Percentiles rank a stretch among this genome's conserved stretches.
phyloP scores from a whole-genome alignment of 1,140 invertebrate species.

The Epicauta chinensis region DNA sequence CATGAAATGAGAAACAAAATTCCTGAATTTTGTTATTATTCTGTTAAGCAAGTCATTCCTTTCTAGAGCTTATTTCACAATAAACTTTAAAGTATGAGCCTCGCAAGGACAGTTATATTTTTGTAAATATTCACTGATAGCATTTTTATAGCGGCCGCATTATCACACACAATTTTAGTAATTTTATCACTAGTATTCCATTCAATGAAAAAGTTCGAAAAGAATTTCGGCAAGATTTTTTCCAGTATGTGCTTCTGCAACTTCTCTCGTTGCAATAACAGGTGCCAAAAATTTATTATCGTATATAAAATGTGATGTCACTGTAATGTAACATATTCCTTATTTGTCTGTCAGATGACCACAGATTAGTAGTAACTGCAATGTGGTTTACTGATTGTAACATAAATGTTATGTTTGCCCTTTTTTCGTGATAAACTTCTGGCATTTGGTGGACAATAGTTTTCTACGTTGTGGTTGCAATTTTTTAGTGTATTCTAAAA shows the following conservation, averaged over 20 bases:
- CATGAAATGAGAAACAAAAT: background rate
- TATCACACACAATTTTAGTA: conserved; percentile 12
- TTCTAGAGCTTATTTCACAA: background rate
- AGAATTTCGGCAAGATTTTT: conserved; percentile 1
- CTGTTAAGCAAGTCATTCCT: background rate
- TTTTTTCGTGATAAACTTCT: background rate
- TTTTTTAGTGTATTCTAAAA: conserved; percentile 9
- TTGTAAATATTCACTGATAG: background rate
- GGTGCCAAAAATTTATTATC: background rate
- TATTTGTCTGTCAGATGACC: conserved; percentile 17
- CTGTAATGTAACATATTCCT: conserved; percentile 12
- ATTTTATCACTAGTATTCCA: conserved; percentile 3
- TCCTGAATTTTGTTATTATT: background rate
- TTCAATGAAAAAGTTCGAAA: background rate
- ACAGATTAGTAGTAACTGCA: conserved; percentile 18
- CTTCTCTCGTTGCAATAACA: conserved; percentile 4
- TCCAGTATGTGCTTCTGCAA: conserved; percentile 9
- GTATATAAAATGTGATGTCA: conserved; percentile 20
- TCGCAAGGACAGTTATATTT: background rate
- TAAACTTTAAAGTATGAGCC: background rate
- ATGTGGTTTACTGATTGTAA: conserved; percentile 1
- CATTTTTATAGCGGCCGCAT: conserved; percentile 13
- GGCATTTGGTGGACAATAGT: background rate
- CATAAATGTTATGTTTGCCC: conserved; percentile 1
- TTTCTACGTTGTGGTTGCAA: conserved; percentile 16